Percentiles rank a stretch among this genome's conserved stretches.
phyloP scores from a whole-genome alignment of 2,888 invertebrate genomes.

The Gastracanthus pulcherrimus region DNA sequence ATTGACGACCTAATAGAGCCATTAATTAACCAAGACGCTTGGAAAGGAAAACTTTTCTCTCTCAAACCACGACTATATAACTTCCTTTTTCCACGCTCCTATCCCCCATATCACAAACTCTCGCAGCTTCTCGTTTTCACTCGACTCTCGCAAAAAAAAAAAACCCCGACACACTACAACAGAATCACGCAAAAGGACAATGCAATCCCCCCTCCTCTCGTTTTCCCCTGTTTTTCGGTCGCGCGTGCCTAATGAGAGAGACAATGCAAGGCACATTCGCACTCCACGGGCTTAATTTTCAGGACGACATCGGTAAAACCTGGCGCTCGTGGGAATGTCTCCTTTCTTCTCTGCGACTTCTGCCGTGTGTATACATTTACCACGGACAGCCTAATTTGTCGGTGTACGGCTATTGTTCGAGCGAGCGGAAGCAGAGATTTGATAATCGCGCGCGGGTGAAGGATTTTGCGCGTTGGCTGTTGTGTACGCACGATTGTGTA shows the following conservation, averaged over 20 bases:
- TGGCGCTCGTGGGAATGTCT: not conserved
- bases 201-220: too few relatives aligned
- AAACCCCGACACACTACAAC: not conserved
- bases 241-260: too few relatives aligned
- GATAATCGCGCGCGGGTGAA: slow-evolving; percentile 18
- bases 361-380: not conserved
- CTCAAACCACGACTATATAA: not conserved
- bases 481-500: not conserved
- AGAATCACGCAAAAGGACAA: not conserved
- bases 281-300: too few relatives aligned
- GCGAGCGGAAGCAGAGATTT: slow-evolving; percentile 7
- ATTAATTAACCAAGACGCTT: not conserved
- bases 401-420: too few relatives aligned
- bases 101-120: not conserved
- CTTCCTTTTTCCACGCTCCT: slow-evolving; percentile 6
- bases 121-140: not conserved
- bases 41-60: not conserved
- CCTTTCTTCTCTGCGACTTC: not conserved
- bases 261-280: too few relatives aligned
- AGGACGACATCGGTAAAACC: too few relatives aligned
- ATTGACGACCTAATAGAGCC: not conserved
- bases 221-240: too few relatives aligned
- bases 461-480: not conserved
- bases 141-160: too few relatives aligned
- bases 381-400: slow-evolving; percentile 1